Base-by-base conservation (phyloP, 1,140 invertebrate species). In the Trichonephila clavata region DNA sequence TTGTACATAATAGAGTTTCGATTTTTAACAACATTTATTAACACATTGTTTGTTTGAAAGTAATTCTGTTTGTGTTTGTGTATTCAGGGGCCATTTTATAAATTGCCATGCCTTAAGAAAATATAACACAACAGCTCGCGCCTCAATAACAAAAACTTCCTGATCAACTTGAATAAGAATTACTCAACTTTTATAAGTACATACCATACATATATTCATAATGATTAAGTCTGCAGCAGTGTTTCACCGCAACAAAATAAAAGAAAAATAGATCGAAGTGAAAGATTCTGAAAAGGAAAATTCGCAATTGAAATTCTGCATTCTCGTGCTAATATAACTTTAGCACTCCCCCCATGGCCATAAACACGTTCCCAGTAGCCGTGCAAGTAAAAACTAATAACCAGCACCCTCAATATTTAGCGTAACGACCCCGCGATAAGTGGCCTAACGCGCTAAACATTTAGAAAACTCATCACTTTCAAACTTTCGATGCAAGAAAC, bases 401-500 rank as follows among this genome's bases (percentile, higher is more conserved):
- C 81, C 21, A 27, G 13, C 10, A 3, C 20, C 18, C 43, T 8
- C 61, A 16, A 77, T 77, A 77, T 77, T 77, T 77, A 77, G 71
- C 71, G 27, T 83, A 83, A 83, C 50, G 81, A 83, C 81, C 50
- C 43, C 8, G 21, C 43, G 81, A 83, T 83, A 83, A 83, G 43
- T 59, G 21, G 81, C 20, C 50, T 59, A 57, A 83, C 39, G 8
- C 81, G 21, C 43, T 83, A 57, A 50, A 77, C 71, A 77, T 77
- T 77, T 77, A 16, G 71, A 32, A 77, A 77, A 77, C 71, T 77
- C 71, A 77, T 77, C 71, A 77, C 71, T 77, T 77, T 50, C 43
- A 83, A 57, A 83, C 81, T 83, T 59, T 27, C 81, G 81, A 59
- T 83, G 81, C 81, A 83, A 83, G 81, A 83, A 83, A 83, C 81